A percentile compares a stretch with the other conserved stretches of the same genome.
These are phyloP conservation scores for Neotragus moschatus DNA, from an alignment of 2,113 vertebrate genomes.

Conservation along the genomic window DNA sequence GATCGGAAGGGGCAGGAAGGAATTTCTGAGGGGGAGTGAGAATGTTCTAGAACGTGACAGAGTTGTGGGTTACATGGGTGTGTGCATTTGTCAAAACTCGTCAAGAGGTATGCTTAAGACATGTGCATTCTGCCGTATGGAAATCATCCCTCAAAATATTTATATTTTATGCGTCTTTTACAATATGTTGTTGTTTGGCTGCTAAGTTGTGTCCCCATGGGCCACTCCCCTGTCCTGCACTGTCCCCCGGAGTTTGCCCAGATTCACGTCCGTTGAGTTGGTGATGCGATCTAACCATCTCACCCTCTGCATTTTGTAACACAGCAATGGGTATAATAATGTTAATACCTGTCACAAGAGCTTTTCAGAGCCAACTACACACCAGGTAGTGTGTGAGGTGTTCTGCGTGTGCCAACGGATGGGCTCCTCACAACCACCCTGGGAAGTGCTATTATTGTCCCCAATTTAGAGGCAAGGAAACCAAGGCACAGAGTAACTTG, in stretches of 20 bases:
- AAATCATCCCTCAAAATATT: background rate
- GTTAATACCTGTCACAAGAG: background rate
- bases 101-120: background rate
- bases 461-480: background rate
- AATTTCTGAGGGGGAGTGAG: background rate
- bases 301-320: background rate
- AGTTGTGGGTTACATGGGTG: background rate
- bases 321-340: background rate
- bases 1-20: background rate
- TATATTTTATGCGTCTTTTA: background rate
- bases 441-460: background rate
- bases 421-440: background rate
- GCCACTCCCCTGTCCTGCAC: background rate
- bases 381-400: background rate
- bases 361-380: background rate
- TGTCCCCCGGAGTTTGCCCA: background rate
- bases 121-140: background rate
- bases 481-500: background rate
- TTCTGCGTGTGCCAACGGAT: fast-evolving
- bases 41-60: background rate
- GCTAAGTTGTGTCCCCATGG: background rate
- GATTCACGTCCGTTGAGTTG: background rate
- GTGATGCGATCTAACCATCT: background rate
- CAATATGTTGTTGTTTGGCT: background rate
- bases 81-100: background rate